These are phyloP conservation scores for Acholoe squamosa DNA, from an alignment of 2,888 invertebrate species.

Conservation along the genomic window DNA sequence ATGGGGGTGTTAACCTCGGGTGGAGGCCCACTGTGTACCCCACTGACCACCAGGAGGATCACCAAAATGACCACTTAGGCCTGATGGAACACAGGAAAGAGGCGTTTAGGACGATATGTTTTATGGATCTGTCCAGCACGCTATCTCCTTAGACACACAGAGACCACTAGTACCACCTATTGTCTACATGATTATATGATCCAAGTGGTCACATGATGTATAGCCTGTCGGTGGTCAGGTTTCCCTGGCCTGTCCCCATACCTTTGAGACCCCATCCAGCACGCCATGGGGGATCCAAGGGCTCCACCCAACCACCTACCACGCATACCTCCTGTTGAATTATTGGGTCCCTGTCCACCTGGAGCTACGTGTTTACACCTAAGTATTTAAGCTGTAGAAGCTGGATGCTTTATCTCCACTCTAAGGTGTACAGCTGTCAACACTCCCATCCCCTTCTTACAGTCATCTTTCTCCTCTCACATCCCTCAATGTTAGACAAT, in stretches of 20 bases:
- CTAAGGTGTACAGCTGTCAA: neutral
- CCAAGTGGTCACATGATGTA: conserved; percentile 2
- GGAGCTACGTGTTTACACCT: conserved; percentile 12
- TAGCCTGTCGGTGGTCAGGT: conserved; percentile 14
- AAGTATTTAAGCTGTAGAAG: neutral
- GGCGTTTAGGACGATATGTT: neutral
- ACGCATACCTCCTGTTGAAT: neutral
- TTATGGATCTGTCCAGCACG: neutral
- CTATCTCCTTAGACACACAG: neutral
- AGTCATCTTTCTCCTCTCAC: neutral
- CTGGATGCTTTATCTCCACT: neutral
- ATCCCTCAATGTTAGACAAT: neutral
- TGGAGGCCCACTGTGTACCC: neutral
- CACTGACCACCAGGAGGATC: neutral
- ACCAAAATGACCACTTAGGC: neutral
- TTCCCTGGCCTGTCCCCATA: neutral
- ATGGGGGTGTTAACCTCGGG: neutral
- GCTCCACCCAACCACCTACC: neutral
- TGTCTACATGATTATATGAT: conserved; percentile 37
- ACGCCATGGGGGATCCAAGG: neutral
- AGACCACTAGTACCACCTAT: neutral
- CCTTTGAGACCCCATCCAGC: neutral
- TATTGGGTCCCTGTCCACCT: neutral
- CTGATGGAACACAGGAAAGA: conserved; percentile 2
- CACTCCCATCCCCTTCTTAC: neutral